Percentiles rank a stretch among this genome's conserved stretches.
Conservation (phyloP, 2,113 vertebrate genomes). For the Micromys minutus region DNA sequence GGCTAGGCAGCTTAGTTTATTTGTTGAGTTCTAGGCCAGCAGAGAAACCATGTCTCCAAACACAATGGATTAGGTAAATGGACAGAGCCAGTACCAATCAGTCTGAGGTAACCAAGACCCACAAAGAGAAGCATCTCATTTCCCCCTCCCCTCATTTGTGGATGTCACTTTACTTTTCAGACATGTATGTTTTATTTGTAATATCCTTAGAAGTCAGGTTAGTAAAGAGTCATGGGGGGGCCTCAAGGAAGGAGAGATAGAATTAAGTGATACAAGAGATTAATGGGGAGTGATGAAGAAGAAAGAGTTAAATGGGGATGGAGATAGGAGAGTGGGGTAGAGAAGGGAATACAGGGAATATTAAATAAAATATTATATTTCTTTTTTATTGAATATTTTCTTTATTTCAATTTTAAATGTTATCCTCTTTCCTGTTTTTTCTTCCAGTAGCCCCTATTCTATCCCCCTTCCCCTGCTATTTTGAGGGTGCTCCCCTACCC, state of each 20-base stretch:
- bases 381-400: too few relatives aligned
- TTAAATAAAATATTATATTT: too few relatives aligned
- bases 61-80: background rate
- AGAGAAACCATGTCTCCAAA: background rate
- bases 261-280: background rate
- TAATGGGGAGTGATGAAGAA: background rate
- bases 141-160: background rate
- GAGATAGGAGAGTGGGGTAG: background rate
- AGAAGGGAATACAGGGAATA: background rate
- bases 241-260: background rate
- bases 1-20: background rate
- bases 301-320: background rate
- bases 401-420: too few relatives aligned
- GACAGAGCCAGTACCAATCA: background rate
- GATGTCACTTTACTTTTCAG: background rate
- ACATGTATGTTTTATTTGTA: background rate
- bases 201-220: background rate
- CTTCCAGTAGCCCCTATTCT: too few relatives aligned
- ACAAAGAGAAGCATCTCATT: background rate
- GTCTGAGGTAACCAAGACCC: background rate
- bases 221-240: background rate
- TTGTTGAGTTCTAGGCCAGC: background rate
- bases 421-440: too few relatives aligned
- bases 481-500: too few relatives aligned
- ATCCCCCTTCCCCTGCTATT: too few relatives aligned